phyloP scores from a whole-genome alignment of 2,888 invertebrate genomes.

The Ophonus ardosiacus region DNA sequence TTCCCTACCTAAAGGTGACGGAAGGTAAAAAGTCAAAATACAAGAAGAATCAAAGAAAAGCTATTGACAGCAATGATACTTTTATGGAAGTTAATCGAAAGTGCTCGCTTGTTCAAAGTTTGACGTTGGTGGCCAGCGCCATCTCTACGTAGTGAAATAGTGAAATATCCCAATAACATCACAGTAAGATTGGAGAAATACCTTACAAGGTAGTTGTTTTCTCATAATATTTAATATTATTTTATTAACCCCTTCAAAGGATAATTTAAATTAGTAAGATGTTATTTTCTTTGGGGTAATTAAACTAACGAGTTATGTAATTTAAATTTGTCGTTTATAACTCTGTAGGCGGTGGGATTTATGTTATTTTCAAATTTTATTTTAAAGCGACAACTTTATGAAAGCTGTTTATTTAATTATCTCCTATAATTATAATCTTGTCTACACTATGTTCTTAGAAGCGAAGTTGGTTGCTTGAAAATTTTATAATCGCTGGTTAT shows the following conservation, averaged over 20 bases:
- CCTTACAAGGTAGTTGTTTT: background rate
- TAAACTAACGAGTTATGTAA: conserved; percentile 3
- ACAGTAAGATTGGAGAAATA: conserved; percentile 29
- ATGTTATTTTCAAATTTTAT: background rate
- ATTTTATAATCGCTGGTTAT: background rate
- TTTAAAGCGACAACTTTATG: background rate
- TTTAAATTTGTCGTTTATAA: background rate
- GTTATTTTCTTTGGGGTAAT: background rate
- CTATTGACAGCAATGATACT: too few relatives aligned
- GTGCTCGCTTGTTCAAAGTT: too few relatives aligned
- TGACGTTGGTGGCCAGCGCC: too few relatives aligned
- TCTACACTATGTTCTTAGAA: conserved; percentile 1
- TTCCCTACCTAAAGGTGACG: too few relatives aligned
- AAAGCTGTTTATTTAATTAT: conserved; percentile 29
- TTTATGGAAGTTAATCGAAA: too few relatives aligned
- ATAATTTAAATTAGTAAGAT: background rate
- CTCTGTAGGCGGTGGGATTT: background rate
- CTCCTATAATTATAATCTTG: conserved; percentile 14
- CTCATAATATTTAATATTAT: background rate
- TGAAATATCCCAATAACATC: too few relatives aligned
- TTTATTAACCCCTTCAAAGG: background rate
- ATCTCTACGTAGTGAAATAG: too few relatives aligned
- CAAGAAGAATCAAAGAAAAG: too few relatives aligned
- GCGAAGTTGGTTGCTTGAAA: background rate
- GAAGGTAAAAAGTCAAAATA: too few relatives aligned